phyloP scores from a whole-genome alignment of 2,888 invertebrate genomes.

The Holacanthella duospinosa region DNA sequence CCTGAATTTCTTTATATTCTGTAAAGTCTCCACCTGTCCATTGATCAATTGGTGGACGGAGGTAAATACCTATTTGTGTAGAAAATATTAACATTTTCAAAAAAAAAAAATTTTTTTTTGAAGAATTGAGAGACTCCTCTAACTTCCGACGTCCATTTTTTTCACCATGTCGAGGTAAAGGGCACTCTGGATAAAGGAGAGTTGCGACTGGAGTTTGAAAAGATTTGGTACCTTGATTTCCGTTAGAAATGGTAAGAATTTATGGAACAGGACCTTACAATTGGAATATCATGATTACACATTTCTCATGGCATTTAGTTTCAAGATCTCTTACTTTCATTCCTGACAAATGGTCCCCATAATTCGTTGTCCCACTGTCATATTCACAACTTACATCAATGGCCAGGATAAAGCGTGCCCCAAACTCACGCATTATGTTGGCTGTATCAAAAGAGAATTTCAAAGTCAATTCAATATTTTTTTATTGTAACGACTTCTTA shows the following conservation, averaged over 20 bases:
- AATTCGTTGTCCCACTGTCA: not conserved
- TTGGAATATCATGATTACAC: too few species aligned
- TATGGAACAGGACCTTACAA: not conserved
- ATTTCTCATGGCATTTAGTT: not conserved
- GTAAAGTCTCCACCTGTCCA: not conserved
- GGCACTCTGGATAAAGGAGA: conserved; percentile 11
- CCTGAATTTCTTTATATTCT: conserved; percentile 1
- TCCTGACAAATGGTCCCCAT: conserved; percentile 6
- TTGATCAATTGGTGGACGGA: conserved; percentile 3
- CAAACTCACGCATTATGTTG: not conserved
- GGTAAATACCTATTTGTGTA: not conserved
- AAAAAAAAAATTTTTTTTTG: not conserved
- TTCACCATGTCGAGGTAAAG: conserved; percentile 14
- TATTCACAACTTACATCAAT: not conserved
- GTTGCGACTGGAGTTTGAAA: conserved; percentile 8
- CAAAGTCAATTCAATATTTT: too few species aligned
- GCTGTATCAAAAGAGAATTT: not conserved
- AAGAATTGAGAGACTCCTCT: not conserved
- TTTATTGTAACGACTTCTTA: conserved; percentile 8
- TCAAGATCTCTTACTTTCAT: not conserved
- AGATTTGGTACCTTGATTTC: conserved; percentile 3
- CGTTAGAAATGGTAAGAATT: not conserved
- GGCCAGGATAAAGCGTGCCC: not conserved
- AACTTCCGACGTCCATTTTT: conserved; percentile 10
- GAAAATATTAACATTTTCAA: not conserved